phyloP scores from a whole-genome alignment of 2,888 invertebrate genomes.

The Iphiclides podalirius region DNA sequence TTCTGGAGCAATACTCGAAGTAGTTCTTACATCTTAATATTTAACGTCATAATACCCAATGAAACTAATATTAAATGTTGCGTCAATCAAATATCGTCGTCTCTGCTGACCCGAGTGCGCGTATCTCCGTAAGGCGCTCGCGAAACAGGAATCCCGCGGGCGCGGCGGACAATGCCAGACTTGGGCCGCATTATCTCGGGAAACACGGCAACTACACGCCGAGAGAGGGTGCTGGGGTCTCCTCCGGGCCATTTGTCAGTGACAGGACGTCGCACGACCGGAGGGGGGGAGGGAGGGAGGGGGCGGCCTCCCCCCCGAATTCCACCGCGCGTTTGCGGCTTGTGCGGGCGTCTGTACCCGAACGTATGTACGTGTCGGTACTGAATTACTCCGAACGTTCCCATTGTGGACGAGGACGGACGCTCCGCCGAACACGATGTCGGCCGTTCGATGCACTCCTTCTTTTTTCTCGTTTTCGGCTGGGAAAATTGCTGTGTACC shows the following conservation, averaged over 20 bases:
- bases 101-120: too few species aligned
- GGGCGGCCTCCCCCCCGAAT: slow-evolving; percentile 40
- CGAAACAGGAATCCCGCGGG: slow-evolving; percentile 10
- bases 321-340: slow-evolving; percentile 52
- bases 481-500: slow-evolving; percentile 17
- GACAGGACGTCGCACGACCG: slow-evolving; percentile 68
- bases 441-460: not conserved
- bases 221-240: slow-evolving; percentile 71
- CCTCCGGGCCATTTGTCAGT: slow-evolving; percentile 79
- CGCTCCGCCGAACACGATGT: not conserved
- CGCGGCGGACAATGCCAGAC: slow-evolving; percentile 10
- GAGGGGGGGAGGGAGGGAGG: slow-evolving; percentile 29
- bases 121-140: too few species aligned
- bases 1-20: too few species aligned
- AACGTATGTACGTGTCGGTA: slow-evolving; percentile 51
- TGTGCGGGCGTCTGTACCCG: slow-evolving; percentile 58
- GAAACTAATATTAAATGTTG: too few species aligned
- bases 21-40: too few species aligned
- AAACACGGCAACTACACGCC: slow-evolving; percentile 29
- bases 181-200: slow-evolving; percentile 23
- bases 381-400: slow-evolving; percentile 45
- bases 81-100: too few species aligned
- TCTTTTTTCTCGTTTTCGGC: slow-evolving; percentile 8
- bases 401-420: too few species aligned
- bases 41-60: too few species aligned